Evolutionary conservation across 2,888 invertebrate genomes (phyloP).

Genomic region (Andrena camellia): DNA sequence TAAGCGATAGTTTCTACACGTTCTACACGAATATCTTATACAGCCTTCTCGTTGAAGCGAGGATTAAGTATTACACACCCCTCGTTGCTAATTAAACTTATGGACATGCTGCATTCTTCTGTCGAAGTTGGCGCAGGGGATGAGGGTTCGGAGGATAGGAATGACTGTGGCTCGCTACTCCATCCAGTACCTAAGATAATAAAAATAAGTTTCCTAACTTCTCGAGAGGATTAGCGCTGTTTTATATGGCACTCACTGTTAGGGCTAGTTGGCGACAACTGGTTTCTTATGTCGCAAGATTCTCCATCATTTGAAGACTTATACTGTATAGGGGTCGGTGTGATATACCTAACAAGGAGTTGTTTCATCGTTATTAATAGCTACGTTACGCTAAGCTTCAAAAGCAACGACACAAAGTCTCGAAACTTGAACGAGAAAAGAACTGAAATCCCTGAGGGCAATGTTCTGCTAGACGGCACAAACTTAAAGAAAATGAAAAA

Average conservation of each 20-base stretch:
- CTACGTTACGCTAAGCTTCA: constrained; percentile 8
- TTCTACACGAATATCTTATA: not conserved
- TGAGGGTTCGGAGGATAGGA: constrained; percentile 92
- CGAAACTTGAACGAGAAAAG: not conserved
- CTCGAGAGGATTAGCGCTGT: not conserved
- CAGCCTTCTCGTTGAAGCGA: not conserved
- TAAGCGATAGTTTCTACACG: not conserved
- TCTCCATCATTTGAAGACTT: constrained; percentile 78
- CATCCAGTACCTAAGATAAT: constrained; percentile 87
- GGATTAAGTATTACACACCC: constrained; percentile 84
- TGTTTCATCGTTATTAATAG: not conserved
- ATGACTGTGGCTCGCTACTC: constrained; percentile 93
- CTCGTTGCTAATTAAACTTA: constrained; percentile 88
- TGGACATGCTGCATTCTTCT: constrained; percentile 88
- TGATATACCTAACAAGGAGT: constrained; percentile 76
- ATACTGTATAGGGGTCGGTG: constrained; percentile 78
- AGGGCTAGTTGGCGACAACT: constrained; percentile 83
- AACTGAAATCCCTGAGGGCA: not conserved
- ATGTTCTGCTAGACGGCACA: not conserved
- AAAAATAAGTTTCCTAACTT: not conserved
- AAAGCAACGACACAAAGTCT: constrained; percentile 19
- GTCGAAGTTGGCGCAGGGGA: constrained; percentile 89
- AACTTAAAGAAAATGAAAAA: constrained; percentile 38
- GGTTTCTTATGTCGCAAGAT: constrained; percentile 77
- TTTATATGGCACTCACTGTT: constrained; percentile 77